Evolutionary conservation across 2,113 vertebrate genomes (phyloP).

Genomic region (Silurus glanis): DNA sequence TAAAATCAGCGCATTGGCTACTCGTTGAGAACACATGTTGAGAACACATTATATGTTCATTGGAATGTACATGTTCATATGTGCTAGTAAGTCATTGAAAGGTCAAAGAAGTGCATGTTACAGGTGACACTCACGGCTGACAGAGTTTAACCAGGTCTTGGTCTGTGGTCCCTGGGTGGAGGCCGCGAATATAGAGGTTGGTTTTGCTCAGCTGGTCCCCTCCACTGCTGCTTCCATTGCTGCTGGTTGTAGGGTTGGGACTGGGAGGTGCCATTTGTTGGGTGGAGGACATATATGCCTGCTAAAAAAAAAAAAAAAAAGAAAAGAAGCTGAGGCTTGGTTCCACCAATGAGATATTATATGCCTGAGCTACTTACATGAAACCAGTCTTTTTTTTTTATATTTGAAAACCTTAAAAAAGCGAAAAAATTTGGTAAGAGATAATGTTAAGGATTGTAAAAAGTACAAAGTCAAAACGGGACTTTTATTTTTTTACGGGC

Average conservation of each 20-base stretch:
- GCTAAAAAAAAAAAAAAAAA: constrained; percentile 59
- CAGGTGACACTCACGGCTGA: constrained; percentile 82
- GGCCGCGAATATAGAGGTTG: constrained; percentile 90
- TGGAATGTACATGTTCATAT: not conserved
- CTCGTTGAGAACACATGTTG: not conserved
- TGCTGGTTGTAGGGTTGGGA: constrained; percentile 74
- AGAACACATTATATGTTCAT: not conserved
- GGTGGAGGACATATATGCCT: constrained; percentile 83
- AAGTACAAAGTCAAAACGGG: too few relatives aligned
- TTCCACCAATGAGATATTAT: not conserved
- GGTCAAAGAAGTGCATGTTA: not conserved
- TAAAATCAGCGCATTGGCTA: not conserved
- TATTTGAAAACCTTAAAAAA: not conserved
- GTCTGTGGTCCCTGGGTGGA: constrained; percentile 90
- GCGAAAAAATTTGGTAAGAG: not conserved
- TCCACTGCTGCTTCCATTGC: constrained; percentile 67
- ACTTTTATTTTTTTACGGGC: too few relatives aligned
- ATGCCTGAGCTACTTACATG: not conserved
- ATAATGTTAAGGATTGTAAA: not conserved
- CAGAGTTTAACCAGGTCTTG: constrained; percentile 93
- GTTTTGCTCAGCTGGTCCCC: constrained; percentile 91
- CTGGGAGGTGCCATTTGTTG: constrained; percentile 88
- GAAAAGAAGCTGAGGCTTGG: not conserved
- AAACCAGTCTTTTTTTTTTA: not conserved
- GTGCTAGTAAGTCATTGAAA: not conserved